Conservation (phyloP, 2,888 invertebrate genomes). For the Ennomos fuscantarius region DNA sequence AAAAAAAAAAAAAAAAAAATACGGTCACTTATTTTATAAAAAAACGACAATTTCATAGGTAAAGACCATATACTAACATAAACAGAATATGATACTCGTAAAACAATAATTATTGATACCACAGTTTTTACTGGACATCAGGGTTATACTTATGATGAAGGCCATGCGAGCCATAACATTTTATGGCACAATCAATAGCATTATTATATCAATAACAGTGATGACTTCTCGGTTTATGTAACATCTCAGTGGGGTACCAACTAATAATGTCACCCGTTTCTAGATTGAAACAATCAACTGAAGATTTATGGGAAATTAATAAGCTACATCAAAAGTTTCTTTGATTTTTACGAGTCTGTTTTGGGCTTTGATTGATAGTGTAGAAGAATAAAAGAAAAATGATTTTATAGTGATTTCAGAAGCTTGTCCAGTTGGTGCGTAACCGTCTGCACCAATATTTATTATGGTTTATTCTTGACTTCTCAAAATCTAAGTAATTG, state of each 20-base stretch:
- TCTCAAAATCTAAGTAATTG: too few species aligned
- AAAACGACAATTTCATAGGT: too few species aligned
- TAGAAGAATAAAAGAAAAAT: too few species aligned
- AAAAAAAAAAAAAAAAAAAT: too few species aligned
- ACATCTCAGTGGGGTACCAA: conserved; percentile 37
- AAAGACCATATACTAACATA: too few species aligned
- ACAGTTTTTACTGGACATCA: conserved; percentile 24
- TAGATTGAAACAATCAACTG: conserved; percentile 35
- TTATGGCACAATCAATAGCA: conserved; percentile 53
- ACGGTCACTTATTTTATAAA: too few species aligned
- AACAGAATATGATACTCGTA: too few species aligned
- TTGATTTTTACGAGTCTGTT: conserved; percentile 6
- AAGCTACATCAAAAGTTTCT: conserved; percentile 9
- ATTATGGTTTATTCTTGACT: too few species aligned
- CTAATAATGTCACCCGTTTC: conserved; percentile 37
- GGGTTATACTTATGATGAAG: conserved; percentile 42
- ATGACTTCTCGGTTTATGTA: conserved; percentile 44
- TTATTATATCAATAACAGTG: conserved; percentile 43
- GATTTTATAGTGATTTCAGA: too few species aligned
- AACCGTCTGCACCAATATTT: too few species aligned
- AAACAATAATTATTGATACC: too few species aligned
- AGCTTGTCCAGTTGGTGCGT: too few species aligned
- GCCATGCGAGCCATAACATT: conserved; percentile 49
- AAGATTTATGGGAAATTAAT: conserved; percentile 36
- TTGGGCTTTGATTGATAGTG: conserved; percentile 7